These are phyloP conservation scores for Xanthorhoe designata DNA, from an alignment of 2,888 invertebrate genomes.

Conservation along the genomic window DNA sequence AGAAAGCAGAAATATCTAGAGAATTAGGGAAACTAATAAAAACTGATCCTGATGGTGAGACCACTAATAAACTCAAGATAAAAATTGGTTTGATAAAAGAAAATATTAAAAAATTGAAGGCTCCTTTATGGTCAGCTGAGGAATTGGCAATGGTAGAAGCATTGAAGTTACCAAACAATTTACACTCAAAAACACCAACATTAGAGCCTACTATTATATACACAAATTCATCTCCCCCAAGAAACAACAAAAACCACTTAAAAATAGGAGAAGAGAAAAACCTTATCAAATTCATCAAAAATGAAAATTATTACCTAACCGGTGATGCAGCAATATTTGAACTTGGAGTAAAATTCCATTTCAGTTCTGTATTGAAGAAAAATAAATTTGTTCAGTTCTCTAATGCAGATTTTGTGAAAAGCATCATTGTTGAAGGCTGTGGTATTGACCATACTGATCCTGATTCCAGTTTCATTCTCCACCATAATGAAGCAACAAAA, in stretches of 20 bases:
- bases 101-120: constrained; percentile 87
- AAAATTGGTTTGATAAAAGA: constrained; percentile 85
- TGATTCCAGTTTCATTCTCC: constrained; percentile 85
- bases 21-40: constrained; percentile 78
- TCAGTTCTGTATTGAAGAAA: constrained; percentile 71
- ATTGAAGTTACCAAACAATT: constrained; percentile 88
- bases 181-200: constrained; percentile 88
- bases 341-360: constrained; percentile 84
- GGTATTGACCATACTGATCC: constrained; percentile 86
- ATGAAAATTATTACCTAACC: constrained; percentile 86
- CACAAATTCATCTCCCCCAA: constrained; percentile 57
- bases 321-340: constrained; percentile 91
- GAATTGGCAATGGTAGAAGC: constrained; percentile 87
- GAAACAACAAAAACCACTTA: constrained; percentile 78
- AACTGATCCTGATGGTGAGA: constrained; percentile 62
- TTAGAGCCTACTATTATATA: constrained; percentile 62
- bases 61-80: constrained; percentile 83
- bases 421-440: constrained; percentile 90
- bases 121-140: constrained; percentile 89
- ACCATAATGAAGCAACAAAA: constrained; percentile 84
- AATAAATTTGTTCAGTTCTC: constrained; percentile 87
- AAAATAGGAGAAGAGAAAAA: constrained; percentile 82
- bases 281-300: constrained; percentile 85
- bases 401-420: constrained; percentile 92
- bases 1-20: constrained; percentile 77